Evolutionary conservation across 1,140 invertebrate species (phyloP), one percentile per base, ranked within the genome.

Genomic region (Vollenhovia emeryi): DNA sequence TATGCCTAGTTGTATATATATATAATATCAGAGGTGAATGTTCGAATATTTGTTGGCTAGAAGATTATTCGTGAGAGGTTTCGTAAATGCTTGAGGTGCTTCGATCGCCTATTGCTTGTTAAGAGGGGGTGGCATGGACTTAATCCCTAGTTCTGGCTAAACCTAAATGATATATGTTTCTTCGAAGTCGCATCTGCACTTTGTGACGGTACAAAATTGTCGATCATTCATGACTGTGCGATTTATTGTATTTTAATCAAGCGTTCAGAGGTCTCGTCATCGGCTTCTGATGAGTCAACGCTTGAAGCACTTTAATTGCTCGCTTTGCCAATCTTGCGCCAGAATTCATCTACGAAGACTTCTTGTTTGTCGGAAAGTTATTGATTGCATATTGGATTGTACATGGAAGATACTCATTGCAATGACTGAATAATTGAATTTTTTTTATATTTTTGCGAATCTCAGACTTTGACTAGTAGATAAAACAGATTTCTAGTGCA

Each of bases 31-130:
- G 48, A 13, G 15, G 40, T 86, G 79, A 52, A 86, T 60, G 24
- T 50, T 88, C 62, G 87, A 89, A 79, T 73, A 69, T 89, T 68
- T 75, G 83, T 90, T 69, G 52, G 84, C 86, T 93, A 89, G 90
- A 89, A 36, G 86, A 89, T 91, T 88, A 87, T 84, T 92, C 84
- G 92, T 93, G 92, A 93, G 64, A 89, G 91, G 87, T 92, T 90
- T 91, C 86, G 86, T 90, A 91, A 93, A 92, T 93, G 91, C 91
- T 90, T 93, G 90, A 87, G 88, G 89, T 93, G 92, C 92, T 91
- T 92, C 89, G 88, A 75, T 92, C 89, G 89, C 90, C 92, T 94
- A 94, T 92, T 93, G 87, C 85, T 92, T 86, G 87, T 87, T 86
- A 76, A 89, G 13, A 89, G 52, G 68, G 89, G 83, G 83, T 85